Base-by-base conservation (phyloP, 2,888 invertebrate genomes). In the Sisyra terminalis region DNA sequence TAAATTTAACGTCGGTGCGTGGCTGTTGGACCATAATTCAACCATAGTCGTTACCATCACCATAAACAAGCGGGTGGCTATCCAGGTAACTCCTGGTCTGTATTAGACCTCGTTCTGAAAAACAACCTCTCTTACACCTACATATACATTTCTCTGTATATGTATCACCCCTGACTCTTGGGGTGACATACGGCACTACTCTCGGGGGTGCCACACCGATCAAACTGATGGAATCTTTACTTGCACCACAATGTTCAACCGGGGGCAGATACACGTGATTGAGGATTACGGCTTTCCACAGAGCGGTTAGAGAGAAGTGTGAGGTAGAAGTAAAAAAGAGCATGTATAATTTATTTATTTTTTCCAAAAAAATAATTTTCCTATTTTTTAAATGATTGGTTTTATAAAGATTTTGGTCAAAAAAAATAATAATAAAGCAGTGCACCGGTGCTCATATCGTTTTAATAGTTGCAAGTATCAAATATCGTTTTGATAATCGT, bases 261-360 rank as follows among this genome's bases (percentile, higher is more conserved):
- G 53, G 63, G 63, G 63, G 59, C 53, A 61, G 59, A 63, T 63
- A 63, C 61, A 61, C 62, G 61, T 63, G 62, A 63, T 63, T 62
- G 61, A 63, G 43, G 45, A 45, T 42, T 35, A 32, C 42, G 34
- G 30, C 35, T 35, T n/a, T 34, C 30, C 35, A 13, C 17, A 9
- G n/a, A 24, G 18, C 39, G 38, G 17, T 13, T 15, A 15, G 13
- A 34, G 8, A 34, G 8, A 15, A 34, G 15, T 15, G 34, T 14
- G 15, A 11, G 13, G 9, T 34, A 34, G 15, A 34, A 34, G 15
- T 34, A 34, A 15, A 34, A 15, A 14, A 34, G 34, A 8, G 34
- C 13, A 34, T 14, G 34, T 34, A 15, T 34, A 13, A 34, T 3
- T 13, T 7, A 14, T 14, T 15, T 34, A 34, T 34, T 8, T 13